These are phyloP conservation scores for Sebastes matsubarae DNA, from an alignment of 2,797 vertebrate genomes.

Conservation along the genomic window DNA sequence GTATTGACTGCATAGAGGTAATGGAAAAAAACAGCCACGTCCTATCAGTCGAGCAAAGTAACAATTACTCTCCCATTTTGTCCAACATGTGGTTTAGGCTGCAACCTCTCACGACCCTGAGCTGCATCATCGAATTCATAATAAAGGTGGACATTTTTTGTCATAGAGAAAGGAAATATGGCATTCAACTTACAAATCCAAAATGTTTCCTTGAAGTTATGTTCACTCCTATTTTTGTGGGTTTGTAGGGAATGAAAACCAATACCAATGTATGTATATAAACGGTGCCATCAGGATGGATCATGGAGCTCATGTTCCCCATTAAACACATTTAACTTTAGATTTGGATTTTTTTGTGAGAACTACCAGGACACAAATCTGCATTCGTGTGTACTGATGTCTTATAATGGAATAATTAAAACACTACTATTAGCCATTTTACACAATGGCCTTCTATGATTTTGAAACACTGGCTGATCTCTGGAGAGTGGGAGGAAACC, in stretches of 20 bases:
- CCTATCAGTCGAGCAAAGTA: background rate
- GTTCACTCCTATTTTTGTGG: background rate
- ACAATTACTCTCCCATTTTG: background rate
- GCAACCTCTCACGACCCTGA: background rate
- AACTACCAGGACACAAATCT: background rate
- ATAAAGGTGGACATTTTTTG: background rate
- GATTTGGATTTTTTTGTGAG: background rate
- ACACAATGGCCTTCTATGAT: slow-evolving; percentile 20
- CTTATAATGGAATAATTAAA: background rate
- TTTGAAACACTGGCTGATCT: slow-evolving; percentile 17
- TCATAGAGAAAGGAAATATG: background rate
- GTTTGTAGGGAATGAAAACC: background rate
- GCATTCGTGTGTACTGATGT: background rate
- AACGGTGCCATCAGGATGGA: background rate
- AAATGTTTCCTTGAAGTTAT: background rate
- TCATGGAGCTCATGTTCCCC: background rate
- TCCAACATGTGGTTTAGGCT: background rate
- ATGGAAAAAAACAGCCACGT: background rate
- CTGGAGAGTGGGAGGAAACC: slow-evolving; percentile 32
- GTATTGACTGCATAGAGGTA: background rate
- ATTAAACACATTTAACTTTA: background rate
- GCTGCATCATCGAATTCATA: background rate
- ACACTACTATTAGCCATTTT: background rate
- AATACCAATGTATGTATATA: background rate
- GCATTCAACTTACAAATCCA: background rate